Evolutionary conservation across 2,113 vertebrate species (phyloP), one percentile per base, ranked within the genome.

Genomic region (Malaclemys terrapin): DNA sequence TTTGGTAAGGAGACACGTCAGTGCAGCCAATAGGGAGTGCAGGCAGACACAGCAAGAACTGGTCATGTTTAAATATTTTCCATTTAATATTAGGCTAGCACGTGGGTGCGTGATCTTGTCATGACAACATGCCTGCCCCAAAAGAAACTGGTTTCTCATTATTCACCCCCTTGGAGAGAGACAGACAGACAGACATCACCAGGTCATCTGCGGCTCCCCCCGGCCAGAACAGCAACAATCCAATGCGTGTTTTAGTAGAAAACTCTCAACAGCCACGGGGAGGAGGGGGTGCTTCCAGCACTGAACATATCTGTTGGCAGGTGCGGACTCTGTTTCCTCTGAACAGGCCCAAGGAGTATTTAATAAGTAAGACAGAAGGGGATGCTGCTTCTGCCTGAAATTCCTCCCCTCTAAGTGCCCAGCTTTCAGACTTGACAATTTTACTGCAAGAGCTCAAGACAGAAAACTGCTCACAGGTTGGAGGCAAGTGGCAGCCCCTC

Each of bases 321-420:
- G 0, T 0, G 13, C 52, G 12, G 19, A 25, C 8, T 16, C 2
- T 16, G 3, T 35, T 42, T 59, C 3, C 0, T 42, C 1, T 4
- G 6, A 56, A 57, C 6, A 1, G 19, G 72, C 6, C 59, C 59
- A 31, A 62, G 59, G 29, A 13, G 13, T 62, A 62, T 31, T 62
- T 62, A 62, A 31, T 14, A 31, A 62, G 13, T 35, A 13, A 3
- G 27, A 78, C 76, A 17, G 62, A 0, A 19, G 14, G 13, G 8
- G 90, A 5, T 14, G 4, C n/a, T 17, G 1, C 5, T 79, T 4
- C 52, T 87, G 29, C 5, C 84, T 42, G 0, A 0, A 1, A 31
- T 24, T 8, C 38, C 59, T 62, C 5, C 29, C 59, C 12, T 31
- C 29, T 31, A 6, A 31, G 59, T 62, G 59, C 87, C 1, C 27